Evolutionary conservation across 2,113 vertebrate species (phyloP).

Genomic region (Stictonetta naevosa): DNA sequence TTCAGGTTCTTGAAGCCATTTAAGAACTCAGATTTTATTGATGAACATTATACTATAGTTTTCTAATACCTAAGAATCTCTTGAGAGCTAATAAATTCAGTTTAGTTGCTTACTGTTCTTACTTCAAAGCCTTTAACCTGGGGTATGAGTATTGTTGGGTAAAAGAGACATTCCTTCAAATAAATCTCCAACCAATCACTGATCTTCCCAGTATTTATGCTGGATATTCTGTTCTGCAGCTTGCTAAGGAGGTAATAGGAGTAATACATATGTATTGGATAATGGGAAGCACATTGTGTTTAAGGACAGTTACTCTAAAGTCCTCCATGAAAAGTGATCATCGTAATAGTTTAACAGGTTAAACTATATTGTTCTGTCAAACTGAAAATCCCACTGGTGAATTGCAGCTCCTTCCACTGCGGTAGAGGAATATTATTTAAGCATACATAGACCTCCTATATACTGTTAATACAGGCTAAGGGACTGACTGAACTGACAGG

Average conservation of each 20-base stretch:
- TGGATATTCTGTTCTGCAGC: neutral
- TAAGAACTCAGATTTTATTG: neutral
- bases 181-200: neutral
- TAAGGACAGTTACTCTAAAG: neutral
- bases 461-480: neutral
- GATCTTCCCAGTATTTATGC: neutral
- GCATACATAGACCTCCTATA: neutral
- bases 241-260: neutral
- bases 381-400: neutral
- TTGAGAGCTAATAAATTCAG: neutral
- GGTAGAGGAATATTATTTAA: neutral
- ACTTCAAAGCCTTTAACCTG: neutral
- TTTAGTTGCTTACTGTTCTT: neutral
- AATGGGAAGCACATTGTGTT: neutral
- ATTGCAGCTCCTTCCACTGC: neutral
- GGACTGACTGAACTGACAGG: constrained; percentile 10
- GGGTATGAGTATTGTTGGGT: neutral
- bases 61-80: neutral
- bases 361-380: neutral
- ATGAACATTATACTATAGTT: neutral
- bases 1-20: neutral
- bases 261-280: neutral
- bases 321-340: neutral
- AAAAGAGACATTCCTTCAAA: neutral
- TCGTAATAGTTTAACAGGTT: neutral